A percentile compares a stretch with the other conserved stretches of the same genome.
phyloP scores from a whole-genome alignment of 2,113 vertebrate genomes.

The Pitta sordida region DNA sequence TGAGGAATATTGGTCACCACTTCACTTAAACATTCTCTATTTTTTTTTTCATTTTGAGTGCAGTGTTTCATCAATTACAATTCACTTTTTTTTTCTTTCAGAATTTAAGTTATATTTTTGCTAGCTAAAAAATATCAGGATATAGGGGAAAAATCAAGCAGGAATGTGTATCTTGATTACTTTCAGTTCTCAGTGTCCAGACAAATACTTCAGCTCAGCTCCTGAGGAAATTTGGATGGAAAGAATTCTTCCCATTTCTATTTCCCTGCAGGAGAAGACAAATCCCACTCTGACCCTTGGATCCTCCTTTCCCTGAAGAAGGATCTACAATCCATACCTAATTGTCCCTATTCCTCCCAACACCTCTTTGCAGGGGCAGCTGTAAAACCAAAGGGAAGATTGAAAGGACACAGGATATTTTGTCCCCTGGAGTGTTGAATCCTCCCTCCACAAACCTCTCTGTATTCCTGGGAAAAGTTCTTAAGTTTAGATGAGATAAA shows the following conservation, averaged over 20 bases:
- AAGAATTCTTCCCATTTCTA: background rate
- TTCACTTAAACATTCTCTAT: background rate
- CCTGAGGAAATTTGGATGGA: background rate
- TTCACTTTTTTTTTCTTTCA: background rate
- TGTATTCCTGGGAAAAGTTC: background rate
- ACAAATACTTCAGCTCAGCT: background rate
- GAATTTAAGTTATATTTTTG: background rate
- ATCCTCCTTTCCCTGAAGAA: background rate
- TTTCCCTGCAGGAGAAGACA: background rate
- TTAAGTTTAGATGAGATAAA: background rate
- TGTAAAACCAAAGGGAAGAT: background rate
- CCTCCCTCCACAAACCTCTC: background rate
- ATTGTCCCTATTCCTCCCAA: background rate
- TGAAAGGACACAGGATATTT: background rate
- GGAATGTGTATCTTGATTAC: accelerated
- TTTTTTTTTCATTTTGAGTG: background rate
- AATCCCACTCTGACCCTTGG: background rate
- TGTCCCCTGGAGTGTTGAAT: background rate
- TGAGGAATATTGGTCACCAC: background rate
- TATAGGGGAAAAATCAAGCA: background rate
- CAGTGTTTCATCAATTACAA: background rate
- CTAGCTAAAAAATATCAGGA: background rate
- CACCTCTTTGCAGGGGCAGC: background rate
- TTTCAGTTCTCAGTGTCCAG: background rate
- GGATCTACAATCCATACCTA: background rate